Percentiles rank a stretch among this genome's conserved stretches.
Conservation (phyloP, 2,113 vertebrate species). For the Symphodus melops region DNA sequence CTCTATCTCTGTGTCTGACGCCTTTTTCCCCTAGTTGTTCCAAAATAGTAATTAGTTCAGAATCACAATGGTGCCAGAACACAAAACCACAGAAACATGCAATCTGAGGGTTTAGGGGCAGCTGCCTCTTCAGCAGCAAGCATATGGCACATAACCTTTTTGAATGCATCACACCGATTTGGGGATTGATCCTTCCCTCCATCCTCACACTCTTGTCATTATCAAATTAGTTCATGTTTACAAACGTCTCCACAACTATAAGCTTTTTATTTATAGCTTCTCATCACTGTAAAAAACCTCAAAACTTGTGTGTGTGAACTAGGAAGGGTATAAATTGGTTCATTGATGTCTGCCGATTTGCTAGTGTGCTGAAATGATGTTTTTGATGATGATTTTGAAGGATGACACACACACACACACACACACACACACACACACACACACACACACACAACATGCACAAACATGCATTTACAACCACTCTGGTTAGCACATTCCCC, state of each 20-base stretch:
- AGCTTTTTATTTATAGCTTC: slow-evolving; percentile 10
- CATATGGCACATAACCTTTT: slow-evolving; percentile 63
- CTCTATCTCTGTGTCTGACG: neutral
- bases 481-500: slow-evolving; percentile 32
- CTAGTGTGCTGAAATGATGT: neutral
- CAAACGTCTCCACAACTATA: slow-evolving; percentile 15
- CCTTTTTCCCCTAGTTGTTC: slow-evolving; percentile 31
- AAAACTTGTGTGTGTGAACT: neutral
- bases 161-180: slow-evolving; percentile 47
- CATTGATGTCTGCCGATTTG: neutral
- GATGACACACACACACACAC: slow-evolving; percentile 5
- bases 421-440: slow-evolving; percentile 9
- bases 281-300: neutral
- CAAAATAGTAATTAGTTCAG: slow-evolving; percentile 64
- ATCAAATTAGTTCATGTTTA: slow-evolving; percentile 43
- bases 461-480: slow-evolving; percentile 7
- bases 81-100: slow-evolving; percentile 56
- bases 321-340: neutral
- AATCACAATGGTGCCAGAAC: slow-evolving; percentile 49
- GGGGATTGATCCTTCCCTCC: slow-evolving; percentile 26
- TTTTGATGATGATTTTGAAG: slow-evolving; percentile 21
- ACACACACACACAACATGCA: neutral
- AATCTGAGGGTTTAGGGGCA: slow-evolving; percentile 55
- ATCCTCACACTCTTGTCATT: slow-evolving; percentile 14
- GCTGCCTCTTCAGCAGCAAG: slow-evolving; percentile 53